Base-by-base conservation (phyloP, 2,888 invertebrate genomes). In the Andrena haemorrhoa region DNA sequence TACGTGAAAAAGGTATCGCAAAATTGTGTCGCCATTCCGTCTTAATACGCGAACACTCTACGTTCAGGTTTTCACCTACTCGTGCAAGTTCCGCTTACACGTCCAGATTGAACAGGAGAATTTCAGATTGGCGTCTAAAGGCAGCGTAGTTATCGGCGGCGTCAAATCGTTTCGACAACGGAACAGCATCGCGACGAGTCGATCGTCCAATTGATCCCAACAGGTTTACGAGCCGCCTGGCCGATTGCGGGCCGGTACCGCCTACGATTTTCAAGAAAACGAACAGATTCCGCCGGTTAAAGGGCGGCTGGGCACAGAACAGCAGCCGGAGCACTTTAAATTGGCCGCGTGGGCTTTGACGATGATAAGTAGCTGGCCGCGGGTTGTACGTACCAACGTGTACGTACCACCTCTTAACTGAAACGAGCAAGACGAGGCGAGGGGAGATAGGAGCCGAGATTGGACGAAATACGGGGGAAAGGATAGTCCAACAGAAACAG, bases 291-390 rank as follows among this genome's bases (percentile, higher is more conserved):
- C 70, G 53, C 33, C 47, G 63, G 64, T 73, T 71, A 65, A 47
- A 76, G 74, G 69, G 64, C 60, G 69, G 66, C 53, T 16, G 71
- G 20, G 65, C 65, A 66, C 41, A 80, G 71, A 79, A 86, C 78
- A 75, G 83, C 79, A 81, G 82, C 78, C 61, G 78, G 53, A 71
- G 83, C 80, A 77, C 75, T 86, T 89, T 87, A 89, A 90, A 89
- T 89, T 88, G 83, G 86, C 86, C 86, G 83, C 82, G 84, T 89
- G 84, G 87, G 81, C 82, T 89, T 86, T 85, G 86, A 89, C 86
- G 88, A 88, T 87, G 90, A 89, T 89, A 89, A 90, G 87, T 88
- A 86, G 86, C 83, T 80, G 77, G 79, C 77, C 73, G 70, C 65
- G 84, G 73, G 76, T 79, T 70, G 68, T 75, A 60, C 64, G 70